Percentiles rank a stretch among this genome's conserved stretches.
phyloP scores from a whole-genome alignment of 2,113 vertebrate species.

The Osmerus eperlanus region DNA sequence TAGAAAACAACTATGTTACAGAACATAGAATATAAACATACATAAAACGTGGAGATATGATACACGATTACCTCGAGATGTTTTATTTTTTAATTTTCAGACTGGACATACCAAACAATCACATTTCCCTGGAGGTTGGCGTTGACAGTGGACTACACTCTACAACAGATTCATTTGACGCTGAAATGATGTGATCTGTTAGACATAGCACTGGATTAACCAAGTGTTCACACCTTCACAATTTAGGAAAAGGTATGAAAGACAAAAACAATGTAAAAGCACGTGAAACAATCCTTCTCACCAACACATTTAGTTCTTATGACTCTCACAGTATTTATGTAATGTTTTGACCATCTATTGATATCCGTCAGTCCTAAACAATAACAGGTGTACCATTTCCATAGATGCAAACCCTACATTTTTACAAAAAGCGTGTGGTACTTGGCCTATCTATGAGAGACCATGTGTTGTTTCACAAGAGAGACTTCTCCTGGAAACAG shows the following conservation, averaged over 20 bases:
- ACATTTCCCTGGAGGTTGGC: too few species aligned
- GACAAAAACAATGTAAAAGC: too few species aligned
- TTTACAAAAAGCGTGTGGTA: neutral
- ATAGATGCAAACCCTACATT: too few species aligned
- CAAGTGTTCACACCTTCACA: neutral
- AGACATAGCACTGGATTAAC: neutral
- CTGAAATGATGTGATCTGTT: neutral
- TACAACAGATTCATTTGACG: constrained; percentile 2
- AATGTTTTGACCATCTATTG: too few species aligned
- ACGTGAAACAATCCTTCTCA: too few species aligned
- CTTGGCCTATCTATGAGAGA: neutral
- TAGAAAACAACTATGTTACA: constrained; percentile 72
- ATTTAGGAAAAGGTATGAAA: too few species aligned
- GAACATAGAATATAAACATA: constrained; percentile 61
- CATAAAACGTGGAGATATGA: constrained; percentile 62
- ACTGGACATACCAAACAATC: constrained; percentile 29
- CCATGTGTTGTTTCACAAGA: neutral
- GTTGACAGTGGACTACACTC: constrained; percentile 3
- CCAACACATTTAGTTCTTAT: too few species aligned
- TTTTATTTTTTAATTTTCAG: constrained; percentile 40
- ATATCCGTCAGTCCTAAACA: too few species aligned
- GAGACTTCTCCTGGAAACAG: too few species aligned
- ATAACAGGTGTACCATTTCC: too few species aligned
- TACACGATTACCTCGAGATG: constrained; percentile 31
- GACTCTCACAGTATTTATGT: too few species aligned